phyloP scores from a whole-genome alignment of 2,888 invertebrate species.

The Drosophila mimica region DNA sequence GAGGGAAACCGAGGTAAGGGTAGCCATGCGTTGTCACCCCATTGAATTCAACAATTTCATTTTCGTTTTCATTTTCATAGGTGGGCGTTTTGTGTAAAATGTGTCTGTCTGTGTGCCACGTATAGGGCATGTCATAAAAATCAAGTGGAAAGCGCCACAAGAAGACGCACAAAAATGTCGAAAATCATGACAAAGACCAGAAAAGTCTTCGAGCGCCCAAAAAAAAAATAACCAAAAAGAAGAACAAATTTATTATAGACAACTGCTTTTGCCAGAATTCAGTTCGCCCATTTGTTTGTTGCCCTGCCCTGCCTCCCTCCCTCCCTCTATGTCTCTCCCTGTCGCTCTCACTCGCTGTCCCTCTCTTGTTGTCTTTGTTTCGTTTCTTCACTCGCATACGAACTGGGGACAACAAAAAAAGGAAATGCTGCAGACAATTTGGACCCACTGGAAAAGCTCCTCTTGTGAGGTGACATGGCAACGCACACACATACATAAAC shows the following conservation, averaged over 20 bases:
- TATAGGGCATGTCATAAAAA: constrained; percentile 70
- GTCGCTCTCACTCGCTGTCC: neutral
- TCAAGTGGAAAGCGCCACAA: constrained; percentile 49
- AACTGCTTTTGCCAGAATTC: constrained; percentile 64
- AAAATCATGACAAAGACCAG: constrained; percentile 64
- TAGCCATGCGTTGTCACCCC: constrained; percentile 32
- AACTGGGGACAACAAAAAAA: neutral
- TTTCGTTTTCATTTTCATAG: constrained; percentile 15
- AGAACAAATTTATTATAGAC: constrained; percentile 70
- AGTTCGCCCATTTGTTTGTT: constrained; percentile 31
- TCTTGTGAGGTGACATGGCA: constrained; percentile 53
- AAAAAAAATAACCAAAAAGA: neutral
- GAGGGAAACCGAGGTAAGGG: neutral
- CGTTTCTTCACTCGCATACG: neutral
- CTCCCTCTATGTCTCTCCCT: neutral
- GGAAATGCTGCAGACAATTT: constrained; percentile 53
- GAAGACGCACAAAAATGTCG: constrained; percentile 50
- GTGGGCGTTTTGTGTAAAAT: constrained; percentile 46
- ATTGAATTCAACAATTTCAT: constrained; percentile 27
- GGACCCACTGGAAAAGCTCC: constrained; percentile 61
- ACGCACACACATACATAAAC: constrained; percentile 31
- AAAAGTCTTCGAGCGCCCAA: constrained; percentile 14
- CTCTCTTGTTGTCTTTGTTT: neutral
- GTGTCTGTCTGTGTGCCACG: constrained; percentile 38
- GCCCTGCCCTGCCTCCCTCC: neutral